Evolutionary conservation across 2,113 vertebrate genomes (phyloP).

Genomic region (Antechinus flavipes): DNA sequence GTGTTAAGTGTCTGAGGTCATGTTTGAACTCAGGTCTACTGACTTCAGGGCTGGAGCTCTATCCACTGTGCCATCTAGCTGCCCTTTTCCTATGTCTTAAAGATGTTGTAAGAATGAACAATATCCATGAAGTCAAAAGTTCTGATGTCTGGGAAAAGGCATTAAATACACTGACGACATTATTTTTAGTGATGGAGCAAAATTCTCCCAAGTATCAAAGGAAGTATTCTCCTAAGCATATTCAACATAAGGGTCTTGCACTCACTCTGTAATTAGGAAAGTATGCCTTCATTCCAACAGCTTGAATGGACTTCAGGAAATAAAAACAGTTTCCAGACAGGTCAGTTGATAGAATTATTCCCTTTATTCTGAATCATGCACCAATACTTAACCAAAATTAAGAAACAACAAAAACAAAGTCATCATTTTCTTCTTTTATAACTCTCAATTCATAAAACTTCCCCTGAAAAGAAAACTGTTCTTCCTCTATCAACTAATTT

Average conservation of each 20-base stretch:
- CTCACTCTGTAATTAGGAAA: neutral
- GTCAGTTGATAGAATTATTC: slow-evolving; percentile 52
- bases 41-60: too few relatives aligned
- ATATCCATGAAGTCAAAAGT: neutral
- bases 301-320: slow-evolving; percentile 26
- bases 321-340: slow-evolving; percentile 33
- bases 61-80: too few relatives aligned
- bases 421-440: slow-evolving; percentile 7
- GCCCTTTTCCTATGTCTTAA: slow-evolving; percentile 1
- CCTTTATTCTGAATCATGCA: slow-evolving; percentile 44
- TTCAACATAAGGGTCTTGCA: neutral
- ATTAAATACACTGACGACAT: neutral
- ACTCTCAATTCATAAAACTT: neutral
- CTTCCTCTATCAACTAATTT: neutral
- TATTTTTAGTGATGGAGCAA: neutral
- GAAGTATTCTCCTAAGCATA: neutral
- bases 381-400: slow-evolving; percentile 25
- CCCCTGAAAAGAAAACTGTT: neutral
- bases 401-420: slow-evolving; percentile 7
- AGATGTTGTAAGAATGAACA: neutral
- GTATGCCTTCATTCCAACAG: slow-evolving; percentile 33
- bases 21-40: too few relatives aligned
- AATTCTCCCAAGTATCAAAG: neutral
- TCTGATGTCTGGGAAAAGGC: neutral
- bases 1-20: too few relatives aligned